A percentile compares a stretch with the other conserved stretches of the same genome.
Evolutionary conservation across 1,140 invertebrate genomes (phyloP).

Genomic region (Tetramorium simillimum): DNA sequence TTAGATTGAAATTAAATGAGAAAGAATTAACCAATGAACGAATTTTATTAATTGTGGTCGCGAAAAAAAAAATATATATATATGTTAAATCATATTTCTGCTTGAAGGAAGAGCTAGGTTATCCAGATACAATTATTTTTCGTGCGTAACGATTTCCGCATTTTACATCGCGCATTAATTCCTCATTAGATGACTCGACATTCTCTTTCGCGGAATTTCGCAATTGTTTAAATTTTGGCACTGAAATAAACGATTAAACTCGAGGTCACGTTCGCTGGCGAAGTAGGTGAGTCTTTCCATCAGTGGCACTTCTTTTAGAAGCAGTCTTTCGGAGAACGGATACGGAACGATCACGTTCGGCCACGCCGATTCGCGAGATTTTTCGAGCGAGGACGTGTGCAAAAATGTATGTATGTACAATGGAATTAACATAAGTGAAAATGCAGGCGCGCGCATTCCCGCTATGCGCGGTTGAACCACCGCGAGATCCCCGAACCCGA

Average conservation of each 20-base stretch:
- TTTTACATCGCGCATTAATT: constrained; percentile 4
- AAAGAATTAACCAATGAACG: background rate
- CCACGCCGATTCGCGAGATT: constrained; percentile 39
- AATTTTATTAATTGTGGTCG: background rate
- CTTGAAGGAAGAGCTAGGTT: background rate
- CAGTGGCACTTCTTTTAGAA: too few relatives aligned
- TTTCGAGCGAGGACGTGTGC: constrained; percentile 39
- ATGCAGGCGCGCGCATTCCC: constrained; percentile 28
- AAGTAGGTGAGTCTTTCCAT: constrained; percentile 65
- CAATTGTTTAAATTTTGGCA: background rate
- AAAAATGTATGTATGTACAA: constrained; percentile 23
- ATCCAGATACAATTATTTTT: background rate
- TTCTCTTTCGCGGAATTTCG: background rate
- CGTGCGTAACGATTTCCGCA: background rate
- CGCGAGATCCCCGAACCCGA: background rate
- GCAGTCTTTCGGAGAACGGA: constrained; percentile 52
- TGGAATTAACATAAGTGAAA: constrained; percentile 83
- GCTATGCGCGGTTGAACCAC: background rate
- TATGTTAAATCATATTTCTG: background rate
- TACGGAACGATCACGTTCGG: constrained; percentile 44
- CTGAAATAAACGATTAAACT: constrained; percentile 16
- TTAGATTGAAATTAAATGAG: background rate
- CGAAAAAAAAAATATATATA: background rate
- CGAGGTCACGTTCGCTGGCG: constrained; percentile 41
- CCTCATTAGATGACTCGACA: background rate